Percentiles rank a stretch among this genome's conserved stretches.
Conservation (phyloP, 2,888 invertebrate genomes). For the Oscheius sp. region DNA sequence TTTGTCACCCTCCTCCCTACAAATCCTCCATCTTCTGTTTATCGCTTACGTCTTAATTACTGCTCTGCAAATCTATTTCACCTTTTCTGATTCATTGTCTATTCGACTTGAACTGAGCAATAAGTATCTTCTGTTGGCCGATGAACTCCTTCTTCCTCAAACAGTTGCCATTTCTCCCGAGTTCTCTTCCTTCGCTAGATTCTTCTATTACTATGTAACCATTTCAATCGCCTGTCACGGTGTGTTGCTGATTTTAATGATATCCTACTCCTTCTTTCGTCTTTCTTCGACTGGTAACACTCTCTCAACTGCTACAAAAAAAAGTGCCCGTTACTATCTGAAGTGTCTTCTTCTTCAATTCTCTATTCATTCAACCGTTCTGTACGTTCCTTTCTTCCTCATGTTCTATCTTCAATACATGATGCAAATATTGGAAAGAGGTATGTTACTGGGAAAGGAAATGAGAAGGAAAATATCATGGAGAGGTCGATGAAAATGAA, state of each 20-base stretch:
- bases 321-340: slow-evolving; percentile 5
- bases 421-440: slow-evolving; percentile 8
- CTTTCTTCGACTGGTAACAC: background rate
- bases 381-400: background rate
- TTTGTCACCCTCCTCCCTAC: background rate
- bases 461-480: background rate
- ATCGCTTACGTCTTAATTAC: slow-evolving; percentile 1
- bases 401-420: slow-evolving; percentile 19
- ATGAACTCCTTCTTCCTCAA: background rate
- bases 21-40: background rate
- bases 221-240: slow-evolving; percentile 22
- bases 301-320: background rate
- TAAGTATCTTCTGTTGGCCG: background rate
- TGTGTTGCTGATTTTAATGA: slow-evolving; percentile 8
- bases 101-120: background rate
- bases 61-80: slow-evolving; percentile 4
- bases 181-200: background rate
- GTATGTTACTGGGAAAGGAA: background rate
- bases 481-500: background rate
- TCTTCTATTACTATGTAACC: slow-evolving; percentile 15
- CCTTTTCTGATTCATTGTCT: background rate
- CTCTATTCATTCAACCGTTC: background rate
- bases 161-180: slow-evolving; percentile 10
- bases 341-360: slow-evolving; percentile 5
- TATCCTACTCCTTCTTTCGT: background rate